Base-by-base conservation (phyloP, 2,113 vertebrate genomes). In the Lophius piscatorius region DNA sequence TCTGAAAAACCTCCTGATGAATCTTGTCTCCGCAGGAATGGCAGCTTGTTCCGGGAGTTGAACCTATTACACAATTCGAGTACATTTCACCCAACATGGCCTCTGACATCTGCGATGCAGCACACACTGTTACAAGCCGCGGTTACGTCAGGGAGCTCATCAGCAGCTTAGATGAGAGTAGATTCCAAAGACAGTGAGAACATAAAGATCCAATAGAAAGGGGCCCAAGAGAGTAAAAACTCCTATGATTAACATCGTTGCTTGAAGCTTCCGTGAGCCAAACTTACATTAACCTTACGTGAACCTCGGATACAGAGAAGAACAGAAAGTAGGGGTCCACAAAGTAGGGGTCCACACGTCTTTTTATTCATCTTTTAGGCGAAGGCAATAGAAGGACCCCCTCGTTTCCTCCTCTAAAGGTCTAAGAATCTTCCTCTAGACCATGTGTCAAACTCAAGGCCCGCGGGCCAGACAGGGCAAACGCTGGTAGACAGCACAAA, bases 291-390 rank as follows among this genome's bases (percentile, higher is more conserved):
- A 13, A 20, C 59, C 64, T 59, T 0, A 61, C 64, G 52, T 34
- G 21, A 23, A 16, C 11, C 18, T 4, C 3, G 29, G 21, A 46
- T 44, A 44, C 23, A 49, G 9, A 38, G 1, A 2, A 41, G 17
- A 20, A 39, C 52, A 16, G 4, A 34, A 23, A 57, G 41, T 80
- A 76, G 77, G 61, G n/a, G n/a, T n/a, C n/a, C n/a, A n/a, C n/a
- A n/a, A n/a, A n/a, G n/a, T n/a, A n/a, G n/a, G n/a, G n/a, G n/a
- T n/a, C n/a, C n/a, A n/a, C n/a, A n/a, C n/a, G n/a, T n/a, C n/a
- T n/a, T n/a, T n/a, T n/a, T n/a, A n/a, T n/a, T n/a, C n/a, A 3
- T 89, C 52, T 81, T 80, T 61, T 84, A 91, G 90, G 88, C 83
- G 76, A 65, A 70, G 59, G 42, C 68, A 75, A 45, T 69, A 62